phyloP scores from a whole-genome alignment of 2,888 invertebrate species.

The Agrotis exclamationis region DNA sequence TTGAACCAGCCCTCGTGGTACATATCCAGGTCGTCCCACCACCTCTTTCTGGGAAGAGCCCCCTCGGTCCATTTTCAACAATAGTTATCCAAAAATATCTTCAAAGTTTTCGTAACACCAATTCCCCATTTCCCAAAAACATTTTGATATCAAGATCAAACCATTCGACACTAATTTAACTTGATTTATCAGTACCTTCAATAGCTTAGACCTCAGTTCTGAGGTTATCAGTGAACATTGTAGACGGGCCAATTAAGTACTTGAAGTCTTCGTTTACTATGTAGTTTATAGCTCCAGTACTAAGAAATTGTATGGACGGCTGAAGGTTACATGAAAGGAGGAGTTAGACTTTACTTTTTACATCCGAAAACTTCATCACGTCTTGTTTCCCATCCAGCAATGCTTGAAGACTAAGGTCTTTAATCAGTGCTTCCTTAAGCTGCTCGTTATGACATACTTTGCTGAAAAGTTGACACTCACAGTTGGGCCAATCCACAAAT shows the following conservation, averaged over 20 bases:
- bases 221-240: constrained; percentile 30
- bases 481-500: too few relatives aligned
- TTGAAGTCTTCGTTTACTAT: constrained; percentile 1
- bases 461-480: too few relatives aligned
- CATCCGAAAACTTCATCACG: too few relatives aligned
- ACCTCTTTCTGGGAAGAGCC: too few relatives aligned
- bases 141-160: constrained; percentile 15
- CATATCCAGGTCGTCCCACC: too few relatives aligned
- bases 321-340: not conserved
- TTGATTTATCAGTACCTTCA: constrained; percentile 3
- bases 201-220: constrained; percentile 11
- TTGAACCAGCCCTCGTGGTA: too few relatives aligned
- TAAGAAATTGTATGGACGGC: not conserved
- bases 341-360: too few relatives aligned
- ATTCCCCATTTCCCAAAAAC: not conserved
- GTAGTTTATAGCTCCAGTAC: constrained; percentile 14
- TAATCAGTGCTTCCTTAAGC: too few relatives aligned
- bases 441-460: too few relatives aligned
- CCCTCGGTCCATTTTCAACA: not conserved
- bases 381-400: too few relatives aligned
- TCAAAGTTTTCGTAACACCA: not conserved
- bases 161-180: constrained; percentile 12
- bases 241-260: constrained; percentile 26
- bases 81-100: not conserved
- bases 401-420: too few relatives aligned